Percentiles rank a stretch among this genome's conserved stretches.
phyloP scores from a whole-genome alignment of 2,113 vertebrate genomes.

The Ptyas mucosa region DNA sequence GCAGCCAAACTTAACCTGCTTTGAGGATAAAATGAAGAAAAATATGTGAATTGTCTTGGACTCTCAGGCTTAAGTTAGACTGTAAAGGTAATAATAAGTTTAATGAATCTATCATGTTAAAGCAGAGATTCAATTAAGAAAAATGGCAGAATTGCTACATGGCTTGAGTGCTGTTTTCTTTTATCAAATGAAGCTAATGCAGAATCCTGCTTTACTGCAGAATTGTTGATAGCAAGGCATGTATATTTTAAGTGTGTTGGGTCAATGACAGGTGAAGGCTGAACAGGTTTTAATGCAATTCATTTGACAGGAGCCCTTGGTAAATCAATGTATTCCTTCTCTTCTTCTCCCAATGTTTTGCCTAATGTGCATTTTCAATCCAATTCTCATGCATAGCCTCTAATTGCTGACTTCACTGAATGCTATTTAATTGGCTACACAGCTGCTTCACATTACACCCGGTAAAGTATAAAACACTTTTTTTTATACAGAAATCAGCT shows the following conservation, averaged over 20 bases:
- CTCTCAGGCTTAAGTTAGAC: background rate
- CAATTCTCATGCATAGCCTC: slow-evolving; percentile 26
- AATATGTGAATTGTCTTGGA: background rate
- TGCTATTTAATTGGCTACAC: slow-evolving; percentile 25
- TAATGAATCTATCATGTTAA: background rate
- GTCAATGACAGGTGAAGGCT: slow-evolving; percentile 30
- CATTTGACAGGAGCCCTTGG: background rate
- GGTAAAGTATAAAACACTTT: background rate
- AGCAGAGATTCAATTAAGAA: background rate
- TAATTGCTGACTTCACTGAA: slow-evolving; percentile 17
- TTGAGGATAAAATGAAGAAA: background rate
- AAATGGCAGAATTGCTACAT: background rate
- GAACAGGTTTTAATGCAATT: slow-evolving; percentile 7
- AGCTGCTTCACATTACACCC: slow-evolving; percentile 5
- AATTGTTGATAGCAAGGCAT: background rate
- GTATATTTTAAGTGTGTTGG: background rate
- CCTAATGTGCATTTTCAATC: slow-evolving; percentile 16
- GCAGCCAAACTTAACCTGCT: background rate
- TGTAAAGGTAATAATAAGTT: background rate
- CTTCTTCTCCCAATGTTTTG: slow-evolving; percentile 6
- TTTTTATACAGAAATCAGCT: slow-evolving; percentile 10
- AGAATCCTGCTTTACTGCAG: slow-evolving; percentile 15
- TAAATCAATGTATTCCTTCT: slow-evolving; percentile 16
- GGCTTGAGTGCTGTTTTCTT: background rate
- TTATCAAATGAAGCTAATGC: background rate